A percentile compares a stretch with the other conserved stretches of the same genome.
These are phyloP conservation scores for Elysia crispata DNA, from an alignment of 2,888 invertebrate genomes.

Conservation along the genomic window DNA sequence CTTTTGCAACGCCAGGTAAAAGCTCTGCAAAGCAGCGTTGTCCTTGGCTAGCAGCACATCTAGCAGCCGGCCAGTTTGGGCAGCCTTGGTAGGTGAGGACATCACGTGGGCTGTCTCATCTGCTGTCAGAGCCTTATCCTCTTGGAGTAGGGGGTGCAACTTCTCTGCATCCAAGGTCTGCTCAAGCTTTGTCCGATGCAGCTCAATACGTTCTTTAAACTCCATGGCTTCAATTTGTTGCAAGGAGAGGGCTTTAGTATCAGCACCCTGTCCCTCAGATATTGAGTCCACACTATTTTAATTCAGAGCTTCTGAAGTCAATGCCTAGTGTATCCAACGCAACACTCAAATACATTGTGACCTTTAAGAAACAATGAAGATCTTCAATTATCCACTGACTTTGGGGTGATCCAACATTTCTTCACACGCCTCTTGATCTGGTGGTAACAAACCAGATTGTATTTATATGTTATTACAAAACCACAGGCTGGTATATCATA, in stretches of 20 bases:
- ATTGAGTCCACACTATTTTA: no score
- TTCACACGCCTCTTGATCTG: no score
- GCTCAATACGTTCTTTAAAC: constrained; percentile 66
- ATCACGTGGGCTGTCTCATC: constrained; percentile 65
- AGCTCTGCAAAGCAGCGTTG: constrained; percentile 61
- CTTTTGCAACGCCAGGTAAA: constrained; percentile 63
- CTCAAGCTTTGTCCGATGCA: constrained; percentile 64
- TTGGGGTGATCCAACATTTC: background rate
- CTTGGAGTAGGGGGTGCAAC: constrained; percentile 53
- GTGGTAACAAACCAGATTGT: no score
- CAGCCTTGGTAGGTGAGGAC: constrained; percentile 58
- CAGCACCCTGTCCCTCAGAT: no score
- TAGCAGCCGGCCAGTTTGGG: constrained; percentile 66
- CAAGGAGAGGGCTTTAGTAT: background rate
- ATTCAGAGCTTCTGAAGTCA: no score
- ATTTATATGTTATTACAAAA: no score
- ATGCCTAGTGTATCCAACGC: no score
- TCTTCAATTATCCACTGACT: no score
- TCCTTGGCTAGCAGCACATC: constrained; percentile 64
- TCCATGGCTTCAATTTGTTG: constrained; percentile 56
- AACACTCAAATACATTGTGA: no score
- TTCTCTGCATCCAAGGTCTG: constrained; percentile 52
- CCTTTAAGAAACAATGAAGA: no score
- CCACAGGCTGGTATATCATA: no score
- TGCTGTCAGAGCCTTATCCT: constrained; percentile 59